Conservation (phyloP, 1,140 invertebrate species). For the Tribolium castaneum region DNA sequence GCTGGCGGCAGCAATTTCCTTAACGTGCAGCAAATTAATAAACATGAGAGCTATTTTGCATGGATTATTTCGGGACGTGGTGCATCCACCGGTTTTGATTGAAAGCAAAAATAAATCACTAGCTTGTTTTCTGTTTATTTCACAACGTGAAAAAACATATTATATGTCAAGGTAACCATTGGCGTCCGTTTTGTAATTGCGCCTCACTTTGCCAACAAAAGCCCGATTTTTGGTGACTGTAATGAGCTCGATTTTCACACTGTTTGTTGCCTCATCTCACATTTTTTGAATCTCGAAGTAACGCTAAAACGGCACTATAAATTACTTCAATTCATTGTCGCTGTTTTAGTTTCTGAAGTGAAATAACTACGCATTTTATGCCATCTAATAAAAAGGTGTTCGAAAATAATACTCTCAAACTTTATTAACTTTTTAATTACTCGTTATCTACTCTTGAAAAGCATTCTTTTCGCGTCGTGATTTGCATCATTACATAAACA, state of each 20-base stretch:
- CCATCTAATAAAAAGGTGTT: background rate
- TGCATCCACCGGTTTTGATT: background rate
- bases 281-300: background rate
- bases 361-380: slow-evolving; percentile 12
- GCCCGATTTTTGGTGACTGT: background rate
- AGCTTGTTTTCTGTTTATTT: background rate
- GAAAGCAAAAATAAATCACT: background rate
- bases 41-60: background rate
- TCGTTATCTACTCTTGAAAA: background rate
- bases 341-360: background rate
- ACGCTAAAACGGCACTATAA: background rate
- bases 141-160: background rate
- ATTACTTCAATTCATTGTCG: background rate
- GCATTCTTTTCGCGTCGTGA: background rate
- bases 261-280: background rate
- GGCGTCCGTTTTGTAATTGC: background rate
- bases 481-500: slow-evolving; percentile 23
- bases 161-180: background rate
- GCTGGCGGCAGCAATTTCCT: background rate
- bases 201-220: background rate
- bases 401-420: background rate
- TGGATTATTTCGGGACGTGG: background rate
- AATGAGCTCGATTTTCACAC: background rate
- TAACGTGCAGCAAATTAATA: background rate
- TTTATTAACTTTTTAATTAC: slow-evolving; percentile 10